Evolutionary conservation across 2,797 vertebrate genomes (phyloP), one percentile per base, ranked within the genome.

Genomic region (Sebastes itinus): DNA sequence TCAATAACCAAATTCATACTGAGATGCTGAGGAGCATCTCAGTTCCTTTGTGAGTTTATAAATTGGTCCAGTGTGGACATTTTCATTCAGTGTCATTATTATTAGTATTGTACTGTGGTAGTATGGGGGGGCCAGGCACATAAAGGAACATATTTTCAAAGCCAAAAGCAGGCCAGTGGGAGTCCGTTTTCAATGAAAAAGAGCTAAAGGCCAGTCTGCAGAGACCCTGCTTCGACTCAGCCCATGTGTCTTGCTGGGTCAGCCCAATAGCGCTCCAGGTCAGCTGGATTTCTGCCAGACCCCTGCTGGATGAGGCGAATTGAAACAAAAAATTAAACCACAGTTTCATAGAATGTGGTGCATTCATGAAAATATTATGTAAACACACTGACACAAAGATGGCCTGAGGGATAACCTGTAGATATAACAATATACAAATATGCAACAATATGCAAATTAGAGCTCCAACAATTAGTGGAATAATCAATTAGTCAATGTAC

Each of bases 81-180:
- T 91, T 90, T 83, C 74, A 92, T 88, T 88, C 83, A 75, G 59
- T 69, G 77, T 84, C 78, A 72, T 92, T 90, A 91, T 90, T 93
- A 89, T 85, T 86, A 89, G 76, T 80, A 90, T 87, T 86, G 84
- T 88, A 42, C 63, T 81, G 77, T 56, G 72, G 72, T 80, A 60
- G 83, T 89, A 59, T 67, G 85, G 83, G 84, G 84, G 78, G 72
- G 70, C 25, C 38, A 35, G 38, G 27, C 82, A 67, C 74, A 92
- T 84, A 92, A 94, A 93, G 80, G 84, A 82, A 75, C 69, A 90
- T 85, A 82, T 91, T 93, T 89, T 88, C 83, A 84, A 86, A 91
- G 86, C 85, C 87, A 92, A 82, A 69, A 89, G 84, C 77, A 83
- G 76, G 42, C 75, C 87, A 86, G 91, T 89, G 87, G 90, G 92